These are phyloP conservation scores for Coelopa pilipes DNA, from an alignment of 2,888 invertebrate genomes.

Conservation along the genomic window DNA sequence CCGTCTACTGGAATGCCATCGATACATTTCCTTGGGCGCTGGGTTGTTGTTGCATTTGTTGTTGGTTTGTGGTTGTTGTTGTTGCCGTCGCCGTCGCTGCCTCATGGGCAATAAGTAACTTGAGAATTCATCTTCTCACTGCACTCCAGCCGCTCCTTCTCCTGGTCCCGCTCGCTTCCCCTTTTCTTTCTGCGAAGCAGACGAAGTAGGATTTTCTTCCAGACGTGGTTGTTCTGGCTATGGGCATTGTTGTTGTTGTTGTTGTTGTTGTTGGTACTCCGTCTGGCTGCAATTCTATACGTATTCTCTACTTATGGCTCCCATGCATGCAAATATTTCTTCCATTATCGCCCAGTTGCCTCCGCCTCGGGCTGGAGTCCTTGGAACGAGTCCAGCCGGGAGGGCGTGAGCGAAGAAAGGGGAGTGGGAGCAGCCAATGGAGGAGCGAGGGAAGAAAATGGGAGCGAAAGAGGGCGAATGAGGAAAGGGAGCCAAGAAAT, in stretches of 20 bases:
- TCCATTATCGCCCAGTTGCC: not conserved
- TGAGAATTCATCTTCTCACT: not conserved
- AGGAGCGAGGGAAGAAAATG: not conserved
- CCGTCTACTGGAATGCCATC: not conserved
- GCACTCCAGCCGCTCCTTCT: not conserved
- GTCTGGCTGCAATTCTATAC: no score
- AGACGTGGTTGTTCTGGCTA: no score
- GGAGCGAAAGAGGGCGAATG: not conserved
- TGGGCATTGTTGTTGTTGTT: no score
- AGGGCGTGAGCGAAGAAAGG: not conserved
- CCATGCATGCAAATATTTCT: conserved; percentile 16
- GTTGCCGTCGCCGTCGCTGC: not conserved
- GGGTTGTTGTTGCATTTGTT: not conserved
- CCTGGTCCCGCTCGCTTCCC: not conserved
- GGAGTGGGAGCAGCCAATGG: not conserved
- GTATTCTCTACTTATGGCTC: no score
- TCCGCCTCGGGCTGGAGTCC: not conserved
- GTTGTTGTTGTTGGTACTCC: no score
- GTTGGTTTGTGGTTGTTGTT: not conserved
- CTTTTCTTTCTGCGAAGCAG: not conserved
- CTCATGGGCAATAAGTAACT: conserved; percentile 9
- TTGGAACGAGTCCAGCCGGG: not conserved
- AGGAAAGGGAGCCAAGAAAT: no score
- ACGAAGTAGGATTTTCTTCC: no score
- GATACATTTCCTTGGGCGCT: not conserved